Evolutionary conservation across 2,797 vertebrate species (phyloP), one percentile per base, ranked within the genome.

Genomic region (Dallia pectoralis): DNA sequence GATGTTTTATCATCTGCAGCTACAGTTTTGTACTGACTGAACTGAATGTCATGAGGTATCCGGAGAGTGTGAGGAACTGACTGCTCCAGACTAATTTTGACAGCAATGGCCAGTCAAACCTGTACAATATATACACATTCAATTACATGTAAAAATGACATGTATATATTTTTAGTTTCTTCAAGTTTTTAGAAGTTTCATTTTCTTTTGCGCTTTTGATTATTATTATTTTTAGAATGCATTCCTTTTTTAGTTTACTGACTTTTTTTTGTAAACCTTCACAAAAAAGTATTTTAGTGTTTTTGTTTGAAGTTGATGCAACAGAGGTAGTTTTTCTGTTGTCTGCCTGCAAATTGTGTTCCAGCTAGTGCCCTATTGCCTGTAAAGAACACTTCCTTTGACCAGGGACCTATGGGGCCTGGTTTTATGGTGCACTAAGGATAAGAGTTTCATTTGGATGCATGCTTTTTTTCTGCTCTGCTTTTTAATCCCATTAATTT

Each of bases 51-150:
- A 81, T 73, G 87, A 92, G 91, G 92, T 49, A 69, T 51, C 51
- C 51, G 92, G 14, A 44, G 40, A 95, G 94, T 88, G 87, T 91
- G 93, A 89, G 93, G 95, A 95, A 94, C 94, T 89, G 91, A 91
- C 93, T 93, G 94, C 94, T 94, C 89, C 89, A 89, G 90, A 93
- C 91, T 92, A 92, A 93, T 95, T 94, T 94, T 88, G 93, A 93
- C 92, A 91, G 92, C 91, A 95, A 92, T 90, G 93, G 95, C 95
- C 95, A 95, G 95, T 97, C 94, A 91, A 93, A 93, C 92, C 91
- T 89, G 91, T 90, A 91, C 82, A 84, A 89, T 92, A 90, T 44
- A 44, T 83, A 91, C 89, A 74, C 82, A 83, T 86, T 87, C 78
- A 84, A 71, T 88, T 86, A 82, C 88, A 74, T 91, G 91, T 90